These are phyloP conservation scores for Nanorana parkeri DNA, from an alignment of 2,113 vertebrate genomes.

Conservation along the genomic window DNA sequence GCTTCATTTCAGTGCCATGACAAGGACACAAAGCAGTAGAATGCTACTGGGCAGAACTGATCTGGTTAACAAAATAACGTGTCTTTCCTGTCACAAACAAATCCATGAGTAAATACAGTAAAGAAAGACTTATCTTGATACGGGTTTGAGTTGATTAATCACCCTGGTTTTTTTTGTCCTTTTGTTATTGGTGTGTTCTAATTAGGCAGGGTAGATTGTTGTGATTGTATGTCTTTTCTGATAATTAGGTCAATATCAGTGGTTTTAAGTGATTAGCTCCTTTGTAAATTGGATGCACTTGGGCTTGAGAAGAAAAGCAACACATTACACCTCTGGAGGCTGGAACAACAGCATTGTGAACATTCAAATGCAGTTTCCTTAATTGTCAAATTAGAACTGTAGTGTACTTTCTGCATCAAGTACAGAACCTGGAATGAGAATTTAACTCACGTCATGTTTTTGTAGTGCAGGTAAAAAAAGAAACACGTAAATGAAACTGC, in stretches of 20 bases:
- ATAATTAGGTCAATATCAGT: constrained; percentile 48
- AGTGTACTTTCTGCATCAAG: too few relatives aligned
- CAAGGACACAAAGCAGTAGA: too few relatives aligned
- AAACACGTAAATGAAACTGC: too few relatives aligned
- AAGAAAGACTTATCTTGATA: too few relatives aligned
- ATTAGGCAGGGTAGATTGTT: constrained; percentile 19
- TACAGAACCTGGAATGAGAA: too few relatives aligned
- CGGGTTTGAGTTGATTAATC: neutral
- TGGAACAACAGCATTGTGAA: neutral
- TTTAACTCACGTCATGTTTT: too few relatives aligned
- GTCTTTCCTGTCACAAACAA: too few relatives aligned
- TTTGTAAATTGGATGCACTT: constrained; percentile 23
- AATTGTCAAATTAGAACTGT: neutral
- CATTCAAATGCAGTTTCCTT: neutral
- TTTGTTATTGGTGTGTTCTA: constrained; percentile 6
- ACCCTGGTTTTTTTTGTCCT: neutral
- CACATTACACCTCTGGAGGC: constrained; percentile 14
- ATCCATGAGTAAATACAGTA: too few relatives aligned
- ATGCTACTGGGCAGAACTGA: too few relatives aligned
- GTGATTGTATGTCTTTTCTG: constrained; percentile 24
- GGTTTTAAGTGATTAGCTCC: constrained; percentile 5
- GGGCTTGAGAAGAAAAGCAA: constrained; percentile 13
- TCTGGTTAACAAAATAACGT: too few relatives aligned
- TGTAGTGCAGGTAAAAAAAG: too few relatives aligned
- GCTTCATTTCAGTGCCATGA: too few relatives aligned